Base-by-base conservation (phyloP, 2,797 vertebrate species). In the Urophycis tenuis region DNA sequence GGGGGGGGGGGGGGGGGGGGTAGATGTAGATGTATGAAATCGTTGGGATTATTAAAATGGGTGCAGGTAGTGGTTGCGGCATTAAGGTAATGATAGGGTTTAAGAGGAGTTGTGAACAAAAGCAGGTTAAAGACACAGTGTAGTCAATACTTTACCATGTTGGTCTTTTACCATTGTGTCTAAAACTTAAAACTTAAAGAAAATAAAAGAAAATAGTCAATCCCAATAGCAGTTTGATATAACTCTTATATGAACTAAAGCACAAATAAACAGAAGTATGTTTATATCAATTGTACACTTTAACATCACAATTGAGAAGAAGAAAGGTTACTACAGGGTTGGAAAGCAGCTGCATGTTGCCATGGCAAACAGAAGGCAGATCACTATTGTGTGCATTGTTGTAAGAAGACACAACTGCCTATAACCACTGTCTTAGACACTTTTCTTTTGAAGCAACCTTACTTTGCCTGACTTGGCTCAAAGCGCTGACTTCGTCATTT, bases 151-250 rank as follows among this genome's bases (percentile, higher is more conserved):
- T 89, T 93, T 92, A 93, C 91, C 91, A 89, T 85, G 80, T 80
- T 85, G 86, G 79, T 75, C 82, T 82, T 85, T 85, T 79, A 90
- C 79, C 80, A 86, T 78, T 83, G 86, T 80, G 85, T 83, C 91
- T n/a, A n/a, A 88, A 71, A 90, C 91, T 93, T 89, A 92, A 88
- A 91, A 92, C 91, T 91, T 92, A 17, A 86, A 87, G 73, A 86
- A 88, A 81, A 77, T 79, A n/a, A 81, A 72, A 74, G 77, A 87
- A 88, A 84, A 84, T 71, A 35, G 14, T 73, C 34, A 39, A 73
- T 39, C 14, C 29, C 34, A 11, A 29, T 36, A 39, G 34, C 33
- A 73, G 39, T 67, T 60, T 60, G 25, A n/a, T 17, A 53, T 2
- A 60, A 60, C 12, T 3, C n/a, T 29, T 29, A 11, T 8, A 29